Percentiles rank a stretch among this genome's conserved stretches.
Conservation (phyloP, 1,140 invertebrate genomes). For the Drosophila funebris region DNA sequence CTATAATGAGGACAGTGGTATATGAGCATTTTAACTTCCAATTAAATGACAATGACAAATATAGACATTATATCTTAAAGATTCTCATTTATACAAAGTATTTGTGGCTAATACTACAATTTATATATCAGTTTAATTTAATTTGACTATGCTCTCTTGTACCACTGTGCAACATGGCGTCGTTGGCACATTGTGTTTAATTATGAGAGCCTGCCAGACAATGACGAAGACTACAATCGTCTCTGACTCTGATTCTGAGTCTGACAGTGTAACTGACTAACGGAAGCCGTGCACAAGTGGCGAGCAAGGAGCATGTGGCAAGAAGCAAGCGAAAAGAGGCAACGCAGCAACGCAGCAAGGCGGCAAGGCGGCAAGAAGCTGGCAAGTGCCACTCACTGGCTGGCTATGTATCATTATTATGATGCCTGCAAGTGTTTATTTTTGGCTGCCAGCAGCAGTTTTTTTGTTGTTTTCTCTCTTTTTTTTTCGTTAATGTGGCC, state of each 20-base stretch:
- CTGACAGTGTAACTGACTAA: constrained; percentile 30
- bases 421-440: constrained; percentile 76
- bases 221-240: constrained; percentile 53
- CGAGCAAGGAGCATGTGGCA: constrained; percentile 19
- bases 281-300: constrained; percentile 55
- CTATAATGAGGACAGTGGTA: constrained; percentile 16
- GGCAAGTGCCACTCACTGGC: constrained; percentile 50
- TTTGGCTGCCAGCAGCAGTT: constrained; percentile 61
- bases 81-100: too few relatives aligned
- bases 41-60: background rate
- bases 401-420: constrained; percentile 78
- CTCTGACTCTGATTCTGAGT: constrained; percentile 20
- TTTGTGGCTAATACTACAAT: too few relatives aligned
- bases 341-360: background rate
- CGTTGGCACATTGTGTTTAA: constrained; percentile 57
- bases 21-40: too few relatives aligned
- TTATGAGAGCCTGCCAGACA: constrained; percentile 70
- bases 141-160: background rate
- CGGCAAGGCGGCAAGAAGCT: constrained; percentile 3
- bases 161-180: constrained; percentile 49
- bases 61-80: too few relatives aligned
- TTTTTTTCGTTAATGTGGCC: constrained; percentile 72
- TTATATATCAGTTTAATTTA: too few relatives aligned
- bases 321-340: background rate
- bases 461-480: background rate